These are phyloP conservation scores for Ceratina calcarata DNA, from an alignment of 1,140 invertebrate genomes.

Conservation along the genomic window DNA sequence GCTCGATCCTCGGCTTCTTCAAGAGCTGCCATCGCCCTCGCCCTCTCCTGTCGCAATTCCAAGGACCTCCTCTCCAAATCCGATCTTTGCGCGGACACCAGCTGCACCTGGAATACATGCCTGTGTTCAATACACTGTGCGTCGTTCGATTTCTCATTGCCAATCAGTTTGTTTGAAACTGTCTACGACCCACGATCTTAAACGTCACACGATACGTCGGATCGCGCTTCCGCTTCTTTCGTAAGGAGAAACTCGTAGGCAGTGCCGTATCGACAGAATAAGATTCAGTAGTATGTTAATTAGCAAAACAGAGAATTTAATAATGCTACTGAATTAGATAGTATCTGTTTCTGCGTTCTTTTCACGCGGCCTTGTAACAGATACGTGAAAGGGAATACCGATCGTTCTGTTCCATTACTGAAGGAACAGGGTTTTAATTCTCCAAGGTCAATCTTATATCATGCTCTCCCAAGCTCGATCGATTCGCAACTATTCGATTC, in stretches of 20 bases:
- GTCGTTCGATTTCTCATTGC: neutral
- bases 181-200: neutral
- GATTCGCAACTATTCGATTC: neutral
- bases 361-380: constrained; percentile 6
- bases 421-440: neutral
- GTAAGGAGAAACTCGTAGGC: neutral
- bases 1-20: constrained; percentile 95
- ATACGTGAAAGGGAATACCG: constrained; percentile 17
- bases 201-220: neutral
- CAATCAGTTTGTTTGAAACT: neutral
- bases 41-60: constrained; percentile 87
- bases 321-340: no score
- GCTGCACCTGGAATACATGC: constrained; percentile 83
- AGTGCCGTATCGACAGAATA: neutral
- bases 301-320: neutral
- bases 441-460: neutral
- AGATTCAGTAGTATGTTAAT: neutral
- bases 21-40: constrained; percentile 87
- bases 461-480: neutral
- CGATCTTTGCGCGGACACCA: constrained; percentile 90
- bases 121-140: neutral
- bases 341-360: neutral
- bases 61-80: constrained; percentile 91
- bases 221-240: neutral
- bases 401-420: neutral